A percentile compares a stretch with the other conserved stretches of the same genome.
Conservation (phyloP, 1,140 invertebrate genomes). For the Ceratina calcarata region DNA sequence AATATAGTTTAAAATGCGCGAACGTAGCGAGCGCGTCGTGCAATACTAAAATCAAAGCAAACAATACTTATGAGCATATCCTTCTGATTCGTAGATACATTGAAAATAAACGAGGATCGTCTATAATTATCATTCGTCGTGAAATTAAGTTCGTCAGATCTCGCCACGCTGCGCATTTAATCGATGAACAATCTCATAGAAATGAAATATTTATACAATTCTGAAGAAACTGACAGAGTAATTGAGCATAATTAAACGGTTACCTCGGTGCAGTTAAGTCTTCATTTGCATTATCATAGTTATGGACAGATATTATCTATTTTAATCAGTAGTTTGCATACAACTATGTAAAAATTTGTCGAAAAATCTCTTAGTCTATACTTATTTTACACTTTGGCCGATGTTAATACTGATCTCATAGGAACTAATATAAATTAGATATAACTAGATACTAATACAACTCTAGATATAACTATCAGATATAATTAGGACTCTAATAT, state of each 20-base stretch:
- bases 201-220: conserved; percentile 62
- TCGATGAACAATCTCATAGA: neutral
- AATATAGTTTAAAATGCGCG: conserved; percentile 27
- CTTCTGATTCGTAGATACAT: neutral
- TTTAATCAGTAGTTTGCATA: neutral
- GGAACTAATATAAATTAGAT: no score
- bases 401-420: no score
- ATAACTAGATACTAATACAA: no score
- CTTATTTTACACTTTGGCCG: neutral
- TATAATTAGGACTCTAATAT: no score
- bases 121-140: no score
- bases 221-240: neutral
- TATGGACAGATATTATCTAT: neutral
- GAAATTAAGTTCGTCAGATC: neutral
- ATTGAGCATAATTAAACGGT: neutral
- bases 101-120: conserved; percentile 27
- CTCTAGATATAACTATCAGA: no score
- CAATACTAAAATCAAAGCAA: conserved; percentile 16
- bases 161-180: neutral
- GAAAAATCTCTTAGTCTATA: neutral
- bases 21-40: neutral
- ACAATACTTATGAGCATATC: neutral
- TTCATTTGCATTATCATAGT: neutral
- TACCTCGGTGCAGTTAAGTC: neutral
- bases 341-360: neutral